These are phyloP conservation scores for Nixonia krombeini DNA, from an alignment of 1,140 invertebrate species.

Conservation along the genomic window DNA sequence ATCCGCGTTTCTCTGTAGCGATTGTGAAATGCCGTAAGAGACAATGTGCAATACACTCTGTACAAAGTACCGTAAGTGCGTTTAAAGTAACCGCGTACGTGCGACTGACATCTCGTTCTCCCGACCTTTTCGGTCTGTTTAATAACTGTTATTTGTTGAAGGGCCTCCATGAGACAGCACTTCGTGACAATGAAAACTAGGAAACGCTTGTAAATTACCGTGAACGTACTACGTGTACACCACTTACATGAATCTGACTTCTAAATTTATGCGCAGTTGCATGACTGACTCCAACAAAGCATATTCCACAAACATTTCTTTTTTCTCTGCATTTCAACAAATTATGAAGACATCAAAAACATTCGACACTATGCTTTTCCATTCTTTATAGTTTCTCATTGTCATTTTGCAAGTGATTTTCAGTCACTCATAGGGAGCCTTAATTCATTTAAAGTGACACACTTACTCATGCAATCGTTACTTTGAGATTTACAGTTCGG, in stretches of 20 bases:
- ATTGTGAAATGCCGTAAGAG: conserved; percentile 39
- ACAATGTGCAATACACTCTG: conserved; percentile 70
- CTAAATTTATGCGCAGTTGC: too few species aligned
- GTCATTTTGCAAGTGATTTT: conserved; percentile 7
- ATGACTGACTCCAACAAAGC: too few species aligned
- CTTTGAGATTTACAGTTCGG: conserved; percentile 24
- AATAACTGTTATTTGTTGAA: conserved; percentile 41
- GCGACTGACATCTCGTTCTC: conserved; percentile 33
- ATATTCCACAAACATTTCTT: too few species aligned
- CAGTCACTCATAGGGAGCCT: conserved; percentile 22
- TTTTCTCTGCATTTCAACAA: too few species aligned
- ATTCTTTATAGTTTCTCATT: background rate
- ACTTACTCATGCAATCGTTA: conserved; percentile 26
- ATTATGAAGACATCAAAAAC: too few species aligned
- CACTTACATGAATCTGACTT: too few species aligned
- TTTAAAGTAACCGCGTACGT: conserved; percentile 42
- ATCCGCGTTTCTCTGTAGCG: conserved; percentile 18
- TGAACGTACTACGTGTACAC: too few species aligned
- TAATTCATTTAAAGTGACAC: conserved; percentile 6
- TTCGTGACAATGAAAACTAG: conserved; percentile 32
- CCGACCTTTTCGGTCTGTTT: conserved; percentile 26
- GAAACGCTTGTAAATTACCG: conserved; percentile 20
- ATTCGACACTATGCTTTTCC: too few species aligned
- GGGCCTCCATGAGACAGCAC: conserved; percentile 26
- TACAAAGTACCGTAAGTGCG: conserved; percentile 69